A percentile compares a stretch with the other conserved stretches of the same genome.
These are phyloP conservation scores for Sycophaga agraensis DNA, from an alignment of 1,140 invertebrate species.

Conservation along the genomic window DNA sequence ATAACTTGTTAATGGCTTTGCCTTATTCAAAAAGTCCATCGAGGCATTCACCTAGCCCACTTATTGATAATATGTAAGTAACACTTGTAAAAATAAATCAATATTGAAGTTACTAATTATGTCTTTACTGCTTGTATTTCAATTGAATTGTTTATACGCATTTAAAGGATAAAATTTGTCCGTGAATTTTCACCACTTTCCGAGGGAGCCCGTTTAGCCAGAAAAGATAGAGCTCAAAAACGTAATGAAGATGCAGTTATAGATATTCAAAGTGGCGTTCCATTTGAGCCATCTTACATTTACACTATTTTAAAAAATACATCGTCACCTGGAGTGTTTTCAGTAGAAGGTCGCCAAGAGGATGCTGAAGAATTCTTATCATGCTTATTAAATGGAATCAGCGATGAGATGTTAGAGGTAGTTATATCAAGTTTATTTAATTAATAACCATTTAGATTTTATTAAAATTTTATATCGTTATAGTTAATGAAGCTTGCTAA, in stretches of 20 bases:
- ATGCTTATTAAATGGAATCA: slow-evolving; percentile 87
- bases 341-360: slow-evolving; percentile 83
- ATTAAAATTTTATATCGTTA: slow-evolving; percentile 34
- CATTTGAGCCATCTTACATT: slow-evolving; percentile 81
- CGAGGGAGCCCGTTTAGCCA: slow-evolving; percentile 56
- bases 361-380: slow-evolving; percentile 95
- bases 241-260: slow-evolving; percentile 45
- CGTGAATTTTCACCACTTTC: slow-evolving; percentile 69
- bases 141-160: slow-evolving; percentile 34
- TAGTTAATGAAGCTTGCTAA: slow-evolving; percentile 72
- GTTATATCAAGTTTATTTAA: slow-evolving; percentile 21
- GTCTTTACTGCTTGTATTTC: not conserved
- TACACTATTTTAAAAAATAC: slow-evolving; percentile 78
- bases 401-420: slow-evolving; percentile 94
- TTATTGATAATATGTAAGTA: slow-evolving; percentile 89
- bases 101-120: slow-evolving; percentile 13
- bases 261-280: slow-evolving; percentile 60
- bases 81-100: not conserved
- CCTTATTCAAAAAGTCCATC: slow-evolving; percentile 62
- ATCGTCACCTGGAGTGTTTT: slow-evolving; percentile 68
- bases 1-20: slow-evolving; percentile 80
- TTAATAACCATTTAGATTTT: slow-evolving; percentile 4
- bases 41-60: slow-evolving; percentile 74
- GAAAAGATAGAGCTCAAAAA: slow-evolving; percentile 55
- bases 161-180: slow-evolving; percentile 69